Conservation (phyloP, 2,113 vertebrate species). For the Pogonocichla stellata region DNA sequence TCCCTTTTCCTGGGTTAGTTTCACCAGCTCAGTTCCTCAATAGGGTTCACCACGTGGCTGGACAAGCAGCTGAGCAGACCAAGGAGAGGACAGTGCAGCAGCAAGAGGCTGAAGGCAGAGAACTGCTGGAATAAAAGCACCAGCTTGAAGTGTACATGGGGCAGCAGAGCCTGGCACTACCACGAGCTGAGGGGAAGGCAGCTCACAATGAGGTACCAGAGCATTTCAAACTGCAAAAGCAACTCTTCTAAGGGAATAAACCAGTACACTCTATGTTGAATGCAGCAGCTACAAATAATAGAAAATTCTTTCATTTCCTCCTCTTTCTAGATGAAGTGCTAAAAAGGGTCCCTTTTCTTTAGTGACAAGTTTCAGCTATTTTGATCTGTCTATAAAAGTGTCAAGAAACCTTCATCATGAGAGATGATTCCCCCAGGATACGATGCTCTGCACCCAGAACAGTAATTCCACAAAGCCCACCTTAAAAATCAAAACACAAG, state of each 20-base stretch:
- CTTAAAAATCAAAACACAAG: neutral
- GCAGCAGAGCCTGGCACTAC: too few species aligned
- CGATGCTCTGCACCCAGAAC: neutral
- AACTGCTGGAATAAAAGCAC: neutral
- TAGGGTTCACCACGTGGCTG: fast-evolving
- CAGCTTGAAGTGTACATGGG: fast-evolving
- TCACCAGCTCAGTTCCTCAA: neutral
- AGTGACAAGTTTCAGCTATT: neutral
- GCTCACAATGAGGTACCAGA: neutral
- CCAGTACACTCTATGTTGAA: neutral
- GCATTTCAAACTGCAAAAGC: neutral
- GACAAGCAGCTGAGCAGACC: neutral
- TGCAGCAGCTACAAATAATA: neutral
- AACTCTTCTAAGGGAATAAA: neutral
- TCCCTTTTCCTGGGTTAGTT: neutral
- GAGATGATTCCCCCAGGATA: neutral
- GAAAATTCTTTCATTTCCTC: neutral
- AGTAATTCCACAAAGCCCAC: neutral
- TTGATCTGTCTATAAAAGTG: neutral
- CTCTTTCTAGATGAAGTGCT: neutral
- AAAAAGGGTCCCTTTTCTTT: neutral
- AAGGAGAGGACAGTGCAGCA: fast-evolving
- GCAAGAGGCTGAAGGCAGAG: neutral
- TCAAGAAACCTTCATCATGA: neutral
- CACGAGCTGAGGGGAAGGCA: fast-evolving